These are phyloP conservation scores for Metacarcinus magister DNA, from an alignment of 2,888 invertebrate species.

Conservation along the genomic window DNA sequence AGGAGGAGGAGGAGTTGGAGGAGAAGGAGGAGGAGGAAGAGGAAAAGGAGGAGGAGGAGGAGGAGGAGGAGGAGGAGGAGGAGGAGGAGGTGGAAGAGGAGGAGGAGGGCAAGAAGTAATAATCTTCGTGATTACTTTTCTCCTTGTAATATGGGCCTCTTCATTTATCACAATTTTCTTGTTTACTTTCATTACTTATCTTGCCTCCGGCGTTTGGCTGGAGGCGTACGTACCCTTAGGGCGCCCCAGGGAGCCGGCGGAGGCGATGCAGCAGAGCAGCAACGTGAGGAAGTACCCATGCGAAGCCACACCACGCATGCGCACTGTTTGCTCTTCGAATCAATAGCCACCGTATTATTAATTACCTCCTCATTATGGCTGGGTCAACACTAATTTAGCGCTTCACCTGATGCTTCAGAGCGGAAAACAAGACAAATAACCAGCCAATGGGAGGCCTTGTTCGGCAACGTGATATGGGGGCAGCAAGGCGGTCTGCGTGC, in stretches of 20 bases:
- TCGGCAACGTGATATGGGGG: constrained; percentile 39
- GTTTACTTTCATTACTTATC: neutral
- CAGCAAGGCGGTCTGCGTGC: constrained; percentile 21
- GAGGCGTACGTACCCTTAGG: constrained; percentile 5
- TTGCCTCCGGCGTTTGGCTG: neutral
- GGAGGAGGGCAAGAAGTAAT: neutral
- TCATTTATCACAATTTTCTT: neutral
- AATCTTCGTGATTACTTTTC: neutral
- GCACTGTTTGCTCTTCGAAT: constrained; percentile 45
- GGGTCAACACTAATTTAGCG: constrained; percentile 48
- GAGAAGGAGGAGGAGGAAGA: no score
- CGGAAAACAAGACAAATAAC: constrained; percentile 33
- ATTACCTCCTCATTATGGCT: constrained; percentile 41
- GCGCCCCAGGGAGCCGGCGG: constrained; percentile 1
- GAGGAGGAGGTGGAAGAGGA: neutral
- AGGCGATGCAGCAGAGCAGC: neutral
- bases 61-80: neutral
- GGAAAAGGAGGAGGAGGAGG: neutral
- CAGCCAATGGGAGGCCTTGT: constrained; percentile 31
- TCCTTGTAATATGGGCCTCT: neutral
- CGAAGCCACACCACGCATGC: neutral
- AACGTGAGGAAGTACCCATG: constrained; percentile 41
- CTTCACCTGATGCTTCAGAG: constrained; percentile 43
- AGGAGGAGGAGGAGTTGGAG: neutral
- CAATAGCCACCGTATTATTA: constrained; percentile 48